Evolutionary conservation across 2,113 vertebrate species (phyloP), one percentile per base, ranked within the genome.

Genomic region (Sebastes schlegelii): DNA sequence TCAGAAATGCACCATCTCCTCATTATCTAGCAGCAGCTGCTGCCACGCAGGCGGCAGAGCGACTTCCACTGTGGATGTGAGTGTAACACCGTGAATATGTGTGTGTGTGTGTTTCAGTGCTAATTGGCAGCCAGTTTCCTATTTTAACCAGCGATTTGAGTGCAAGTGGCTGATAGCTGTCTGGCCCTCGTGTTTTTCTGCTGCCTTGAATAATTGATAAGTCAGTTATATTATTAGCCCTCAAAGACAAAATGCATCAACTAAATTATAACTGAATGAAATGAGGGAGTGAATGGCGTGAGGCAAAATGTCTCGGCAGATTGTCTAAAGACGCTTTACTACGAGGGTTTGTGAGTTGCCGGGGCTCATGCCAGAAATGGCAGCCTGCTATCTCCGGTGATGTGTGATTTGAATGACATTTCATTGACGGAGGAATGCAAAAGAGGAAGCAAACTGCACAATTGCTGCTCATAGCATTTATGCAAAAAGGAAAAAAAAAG

Each of bases 171-270:
- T 91, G 85, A 78, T 86, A 86, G 88, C 87, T 85, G 89, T 89
- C 91, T 93, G 76, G 86, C 60, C 72, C 76, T 60, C 34, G 7
- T 87, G 90, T 92, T 88, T 72, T 89, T 91, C 80, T 88, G 83
- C 89, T 77, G 23, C 79, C 49, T 84, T 95, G 89, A 95, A 95
- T 95, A 93, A 95, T 94, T 92, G 88, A 95, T 94, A 64, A 90
- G 87, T 90, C 80, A 83, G 88, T 91, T 88, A 86, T 93, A 92
- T 94, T 93, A 95, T 93, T 93, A 93, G 90, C 85, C 77, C 70
- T 84, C 73, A 66, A 88, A 92, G 88, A 92, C 80, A 85, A 88
- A 91, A 82, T 74, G 77, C 86, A 78, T 87, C 86, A 82, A 77
- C 54, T 64, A 55, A 85, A 88, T 86, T 82, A 79, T 84, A 74